Evolutionary conservation across 1,140 invertebrate species (phyloP).

Genomic region (Aphaenogaster floridana): DNA sequence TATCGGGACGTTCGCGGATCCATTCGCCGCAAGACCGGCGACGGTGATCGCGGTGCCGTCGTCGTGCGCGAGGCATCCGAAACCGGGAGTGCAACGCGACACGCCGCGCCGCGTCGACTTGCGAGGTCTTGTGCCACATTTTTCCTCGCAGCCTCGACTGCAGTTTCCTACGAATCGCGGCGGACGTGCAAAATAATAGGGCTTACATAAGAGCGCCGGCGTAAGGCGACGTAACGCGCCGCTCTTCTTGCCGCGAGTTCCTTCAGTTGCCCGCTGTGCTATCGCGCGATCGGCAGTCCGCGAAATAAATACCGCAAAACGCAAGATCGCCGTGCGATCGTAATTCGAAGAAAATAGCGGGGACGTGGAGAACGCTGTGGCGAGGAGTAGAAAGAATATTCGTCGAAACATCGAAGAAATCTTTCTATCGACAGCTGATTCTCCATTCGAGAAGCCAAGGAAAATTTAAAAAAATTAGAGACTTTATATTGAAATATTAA

Average conservation of each 20-base stretch:
- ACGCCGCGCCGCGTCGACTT: background rate
- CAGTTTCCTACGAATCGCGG: slow-evolving; percentile 73
- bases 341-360: slow-evolving; percentile 52
- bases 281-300: slow-evolving; percentile 58
- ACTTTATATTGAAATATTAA: background rate
- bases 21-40: background rate
- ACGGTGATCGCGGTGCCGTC: background rate
- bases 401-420: background rate
- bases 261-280: slow-evolving; percentile 50
- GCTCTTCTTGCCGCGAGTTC: slow-evolving; percentile 30
- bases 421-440: background rate
- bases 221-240: slow-evolving; percentile 66
- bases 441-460: background rate
- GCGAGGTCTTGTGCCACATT: slow-evolving; percentile 55
- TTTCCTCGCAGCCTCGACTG: slow-evolving; percentile 62
- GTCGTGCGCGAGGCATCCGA: background rate
- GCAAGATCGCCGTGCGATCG: background rate
- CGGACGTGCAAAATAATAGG: slow-evolving; percentile 81
- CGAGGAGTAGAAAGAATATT: background rate
- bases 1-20: slow-evolving; percentile 38
- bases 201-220: slow-evolving; percentile 75
- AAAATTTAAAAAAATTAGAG: slow-evolving; percentile 19
- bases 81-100: slow-evolving; percentile 14
- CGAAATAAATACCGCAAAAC: slow-evolving; percentile 48
- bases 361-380: background rate